Evolutionary conservation across 2,888 invertebrate genomes (phyloP), one percentile per base, ranked within the genome.

Genomic region (Cactoblastis cactorum): DNA sequence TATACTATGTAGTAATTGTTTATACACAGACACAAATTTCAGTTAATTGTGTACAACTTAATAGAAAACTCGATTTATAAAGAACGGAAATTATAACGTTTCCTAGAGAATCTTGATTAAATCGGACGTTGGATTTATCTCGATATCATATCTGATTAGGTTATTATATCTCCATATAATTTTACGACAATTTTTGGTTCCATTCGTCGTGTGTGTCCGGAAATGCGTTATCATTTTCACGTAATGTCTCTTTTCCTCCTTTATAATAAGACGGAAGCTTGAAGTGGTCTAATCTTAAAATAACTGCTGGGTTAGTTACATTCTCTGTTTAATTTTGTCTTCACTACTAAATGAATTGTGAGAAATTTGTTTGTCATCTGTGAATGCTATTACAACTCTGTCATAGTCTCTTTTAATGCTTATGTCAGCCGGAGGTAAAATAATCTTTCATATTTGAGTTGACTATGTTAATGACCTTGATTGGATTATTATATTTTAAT

Each of bases 201-300:
- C 45, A 51, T 63, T 65, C 79, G 55, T 65, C 83, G 80, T 77
- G 80, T 77, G 74, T 71, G 77, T 78, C 76, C 82, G 81, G 82
- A 83, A 75, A 74, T 64, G 60, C 53, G 64, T 64, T 65, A 71
- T 69, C 72, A 61, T 56, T 53, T 54, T 59, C 34, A 15, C 12
- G 33, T 81, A 81, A 80, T 80, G 59, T 59, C 58, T 63, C 50
- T 69, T 72, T 78, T 82, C 78, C 77, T 66, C 67, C 73, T 72
- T 19, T 46, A 45, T 52, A 48, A 57, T 57, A 53, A 49, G 59
- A 62, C 59, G 74, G 69, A 74, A 73, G 65, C 28, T 59, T 53
- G 53, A 28, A 43, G 28, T 15, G 24, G 58, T 54, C 62, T 80
- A 78, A 83, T 81, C 74, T 72, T 59, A 58, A 73, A 74, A 79